Conservation (phyloP, 1,140 invertebrate genomes). For the Zaprionus davidi region DNA sequence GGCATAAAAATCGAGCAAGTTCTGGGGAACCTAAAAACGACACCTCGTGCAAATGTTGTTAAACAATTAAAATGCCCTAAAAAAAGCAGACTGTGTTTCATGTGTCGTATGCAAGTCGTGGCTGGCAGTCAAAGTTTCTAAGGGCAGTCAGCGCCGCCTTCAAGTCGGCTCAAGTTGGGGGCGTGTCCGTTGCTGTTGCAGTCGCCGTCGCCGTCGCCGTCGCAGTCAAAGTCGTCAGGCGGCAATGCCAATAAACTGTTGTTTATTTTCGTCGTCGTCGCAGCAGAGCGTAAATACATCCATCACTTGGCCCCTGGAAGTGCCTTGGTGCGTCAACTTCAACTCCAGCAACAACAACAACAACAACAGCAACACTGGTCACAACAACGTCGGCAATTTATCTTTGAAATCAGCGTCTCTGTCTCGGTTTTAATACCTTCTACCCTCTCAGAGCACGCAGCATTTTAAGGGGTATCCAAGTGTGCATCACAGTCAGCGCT, state of each 20-base stretch:
- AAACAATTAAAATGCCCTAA: constrained; percentile 69
- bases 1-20: constrained; percentile 62
- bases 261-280: constrained; percentile 73
- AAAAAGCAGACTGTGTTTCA: neutral
- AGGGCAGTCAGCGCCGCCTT: neutral
- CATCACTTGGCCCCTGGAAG: constrained; percentile 36
- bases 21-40: constrained; percentile 55
- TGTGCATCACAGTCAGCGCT: neutral
- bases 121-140: neutral
- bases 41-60: constrained; percentile 74
- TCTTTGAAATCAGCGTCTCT: constrained; percentile 78
- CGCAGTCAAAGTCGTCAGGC: constrained; percentile 8
- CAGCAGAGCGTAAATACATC: constrained; percentile 71
- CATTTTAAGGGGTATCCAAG: neutral
- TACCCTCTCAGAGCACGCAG: neutral
- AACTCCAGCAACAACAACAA: constrained; percentile 36
- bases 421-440: constrained; percentile 33
- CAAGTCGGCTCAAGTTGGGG: neutral
- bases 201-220: neutral
- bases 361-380: constrained; percentile 14
- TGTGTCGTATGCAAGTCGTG: neutral
- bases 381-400: constrained; percentile 68
- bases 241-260: constrained; percentile 77
- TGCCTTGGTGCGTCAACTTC: constrained; percentile 26
- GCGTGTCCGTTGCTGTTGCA: neutral